Conservation (phyloP, 1,140 invertebrate species). For the Frieseomelitta varia region DNA sequence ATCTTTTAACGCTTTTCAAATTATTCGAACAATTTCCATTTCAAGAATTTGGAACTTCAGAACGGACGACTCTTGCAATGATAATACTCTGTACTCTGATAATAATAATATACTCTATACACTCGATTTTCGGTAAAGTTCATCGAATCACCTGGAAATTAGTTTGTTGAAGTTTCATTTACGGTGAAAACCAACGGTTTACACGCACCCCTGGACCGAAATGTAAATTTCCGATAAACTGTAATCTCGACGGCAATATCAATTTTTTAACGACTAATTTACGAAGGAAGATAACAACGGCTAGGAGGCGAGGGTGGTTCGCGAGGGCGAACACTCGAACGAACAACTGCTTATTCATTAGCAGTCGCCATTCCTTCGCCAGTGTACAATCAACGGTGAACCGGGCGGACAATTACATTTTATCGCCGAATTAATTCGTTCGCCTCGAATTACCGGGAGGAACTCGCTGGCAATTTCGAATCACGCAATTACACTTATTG, state of each 20-base stretch:
- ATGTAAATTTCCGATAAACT: neutral
- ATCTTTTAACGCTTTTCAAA: too few species aligned
- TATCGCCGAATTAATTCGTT: constrained; percentile 16
- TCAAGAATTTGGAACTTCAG: too few species aligned
- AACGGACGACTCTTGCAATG: too few species aligned
- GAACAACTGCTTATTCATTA: neutral
- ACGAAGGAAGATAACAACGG: neutral
- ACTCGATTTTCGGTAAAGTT: too few species aligned
- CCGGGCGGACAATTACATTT: neutral
- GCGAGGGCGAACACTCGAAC: neutral
- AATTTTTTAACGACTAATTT: neutral
- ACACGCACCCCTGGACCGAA: neutral
- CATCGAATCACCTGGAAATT: too few species aligned
- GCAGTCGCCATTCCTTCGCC: neutral
- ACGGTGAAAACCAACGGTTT: neutral
- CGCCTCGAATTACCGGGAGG: neutral
- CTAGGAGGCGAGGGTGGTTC: too few species aligned
- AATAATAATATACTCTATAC: too few species aligned
- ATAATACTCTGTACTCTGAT: too few species aligned
- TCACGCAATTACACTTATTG: constrained; percentile 4
- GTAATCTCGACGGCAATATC: neutral
- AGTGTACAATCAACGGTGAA: neutral
- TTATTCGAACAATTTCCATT: too few species aligned
- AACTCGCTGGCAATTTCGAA: neutral
- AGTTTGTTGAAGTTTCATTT: neutral